phyloP scores from a whole-genome alignment of 2,113 vertebrate species.

The Charadrius vociferus region DNA sequence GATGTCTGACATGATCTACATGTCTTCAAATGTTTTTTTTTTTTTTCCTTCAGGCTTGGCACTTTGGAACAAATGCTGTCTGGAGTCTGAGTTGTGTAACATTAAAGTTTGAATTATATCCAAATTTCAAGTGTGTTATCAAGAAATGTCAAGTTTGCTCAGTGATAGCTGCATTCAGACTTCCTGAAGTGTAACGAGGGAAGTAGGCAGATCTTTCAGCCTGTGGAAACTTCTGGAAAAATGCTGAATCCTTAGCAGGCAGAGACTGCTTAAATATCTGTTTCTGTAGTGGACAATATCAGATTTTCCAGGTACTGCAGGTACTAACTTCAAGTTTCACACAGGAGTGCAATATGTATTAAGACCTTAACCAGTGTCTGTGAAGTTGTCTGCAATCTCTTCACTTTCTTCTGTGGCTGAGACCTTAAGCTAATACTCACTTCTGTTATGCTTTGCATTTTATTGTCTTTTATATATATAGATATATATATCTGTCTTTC shows the following conservation, averaged over 20 bases:
- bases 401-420: background rate
- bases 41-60: background rate
- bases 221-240: background rate
- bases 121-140: conserved; percentile 39
- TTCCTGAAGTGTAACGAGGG: background rate
- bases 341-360: background rate
- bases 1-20: conserved; percentile 5
- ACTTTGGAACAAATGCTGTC: background rate
- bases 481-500: background rate
- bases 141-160: conserved; percentile 41
- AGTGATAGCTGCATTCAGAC: background rate
- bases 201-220: background rate
- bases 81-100: conserved; percentile 25
- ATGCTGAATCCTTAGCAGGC: background rate
- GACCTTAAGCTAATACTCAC: background rate
- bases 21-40: background rate
- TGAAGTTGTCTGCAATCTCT: background rate
- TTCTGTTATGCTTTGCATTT: background rate
- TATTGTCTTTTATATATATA: background rate
- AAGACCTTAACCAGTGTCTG: background rate
- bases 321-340: background rate
- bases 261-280: background rate
- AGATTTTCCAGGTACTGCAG: background rate
- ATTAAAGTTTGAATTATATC: conserved; percentile 30
- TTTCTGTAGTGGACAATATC: background rate